These are phyloP conservation scores for Prenolepis imparis DNA, from an alignment of 2,888 invertebrate species.

Conservation along the genomic window DNA sequence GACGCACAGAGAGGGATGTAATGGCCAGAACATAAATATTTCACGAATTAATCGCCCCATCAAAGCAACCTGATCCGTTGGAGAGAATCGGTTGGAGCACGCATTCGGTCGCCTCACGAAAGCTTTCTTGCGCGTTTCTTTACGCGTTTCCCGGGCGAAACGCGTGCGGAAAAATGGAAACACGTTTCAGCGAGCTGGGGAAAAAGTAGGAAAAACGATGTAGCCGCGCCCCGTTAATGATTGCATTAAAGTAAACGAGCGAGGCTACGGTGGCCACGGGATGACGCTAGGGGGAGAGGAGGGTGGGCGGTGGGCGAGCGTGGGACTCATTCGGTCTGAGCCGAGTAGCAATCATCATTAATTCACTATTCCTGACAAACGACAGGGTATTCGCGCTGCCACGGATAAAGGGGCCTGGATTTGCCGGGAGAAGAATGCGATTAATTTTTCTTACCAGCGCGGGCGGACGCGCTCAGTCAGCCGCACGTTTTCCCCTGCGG, in stretches of 20 bases:
- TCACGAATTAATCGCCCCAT: constrained; percentile 36
- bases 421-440: constrained; percentile 82
- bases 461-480: constrained; percentile 75
- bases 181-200: constrained; percentile 44
- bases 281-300: constrained; percentile 56
- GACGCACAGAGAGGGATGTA: neutral
- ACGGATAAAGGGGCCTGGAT: constrained; percentile 83
- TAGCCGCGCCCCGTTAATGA: constrained; percentile 76
- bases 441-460: constrained; percentile 82
- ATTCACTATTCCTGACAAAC: constrained; percentile 84
- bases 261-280: constrained; percentile 55
- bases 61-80: constrained; percentile 14
- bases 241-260: constrained; percentile 83
- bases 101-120: constrained; percentile 29
- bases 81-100: constrained; percentile 39
- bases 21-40: neutral
- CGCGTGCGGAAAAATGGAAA: constrained; percentile 58
- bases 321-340: constrained; percentile 78
- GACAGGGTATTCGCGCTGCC: constrained; percentile 82
- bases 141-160: neutral
- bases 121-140: constrained; percentile 44
- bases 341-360: constrained; percentile 84
- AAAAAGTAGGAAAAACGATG: constrained; percentile 56
- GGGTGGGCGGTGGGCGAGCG: constrained; percentile 70
- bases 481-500: constrained; percentile 75